Conservation (phyloP, 1,140 invertebrate genomes). For the Drosophila nasuta region DNA sequence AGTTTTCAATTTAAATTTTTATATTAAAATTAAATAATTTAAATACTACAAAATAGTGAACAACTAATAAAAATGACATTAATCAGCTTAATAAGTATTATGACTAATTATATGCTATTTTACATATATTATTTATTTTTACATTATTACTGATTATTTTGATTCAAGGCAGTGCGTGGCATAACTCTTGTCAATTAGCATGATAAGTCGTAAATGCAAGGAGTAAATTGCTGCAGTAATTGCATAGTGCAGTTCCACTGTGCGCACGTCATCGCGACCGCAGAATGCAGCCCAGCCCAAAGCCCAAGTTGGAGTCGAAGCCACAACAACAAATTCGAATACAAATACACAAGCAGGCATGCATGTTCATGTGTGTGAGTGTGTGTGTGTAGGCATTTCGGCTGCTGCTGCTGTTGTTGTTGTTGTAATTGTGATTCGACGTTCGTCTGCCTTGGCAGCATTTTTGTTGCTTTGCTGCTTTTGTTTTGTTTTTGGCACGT, state of each 20-base stretch:
- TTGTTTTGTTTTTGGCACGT: constrained; percentile 51
- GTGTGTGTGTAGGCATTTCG: constrained; percentile 17
- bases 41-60: too few species aligned
- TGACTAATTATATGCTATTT: too few species aligned
- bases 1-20: too few species aligned
- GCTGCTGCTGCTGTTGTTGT: background rate
- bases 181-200: background rate
- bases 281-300: constrained; percentile 11
- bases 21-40: too few species aligned
- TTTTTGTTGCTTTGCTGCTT: constrained; percentile 35
- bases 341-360: background rate
- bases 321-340: constrained; percentile 16
- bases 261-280: constrained; percentile 61
- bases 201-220: background rate
- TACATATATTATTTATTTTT: background rate
- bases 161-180: too few species aligned
- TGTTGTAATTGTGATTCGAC: constrained; percentile 16
- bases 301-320: background rate
- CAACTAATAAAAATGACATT: too few species aligned
- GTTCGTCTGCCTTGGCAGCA: constrained; percentile 29
- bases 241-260: constrained; percentile 35
- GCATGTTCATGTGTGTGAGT: background rate
- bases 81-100: too few species aligned
- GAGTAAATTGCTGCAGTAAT: background rate
- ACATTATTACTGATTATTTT: background rate